A percentile compares a stretch with the other conserved stretches of the same genome.
These are phyloP conservation scores for Eucidaris tribuloides DNA, from an alignment of 35 echinoderm and acorn worm genomes.

Conservation along the genomic window DNA sequence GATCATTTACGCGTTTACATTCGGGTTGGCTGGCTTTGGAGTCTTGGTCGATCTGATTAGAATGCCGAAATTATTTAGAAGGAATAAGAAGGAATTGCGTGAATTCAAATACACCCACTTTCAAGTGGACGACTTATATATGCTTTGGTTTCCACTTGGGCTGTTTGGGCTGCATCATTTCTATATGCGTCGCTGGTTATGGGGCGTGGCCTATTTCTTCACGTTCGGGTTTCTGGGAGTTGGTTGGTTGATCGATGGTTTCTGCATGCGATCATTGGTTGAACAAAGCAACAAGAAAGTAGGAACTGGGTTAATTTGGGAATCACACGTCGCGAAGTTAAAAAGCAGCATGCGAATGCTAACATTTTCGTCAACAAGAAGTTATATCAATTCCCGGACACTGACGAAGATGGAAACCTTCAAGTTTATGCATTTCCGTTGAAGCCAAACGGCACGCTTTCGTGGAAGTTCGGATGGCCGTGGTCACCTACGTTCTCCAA, in stretches of 20 bases:
- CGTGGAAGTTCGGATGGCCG: constrained; percentile 7
- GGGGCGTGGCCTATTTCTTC: constrained; percentile 47
- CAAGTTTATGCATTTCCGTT: constrained; percentile 8
- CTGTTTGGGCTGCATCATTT: constrained; percentile 57
- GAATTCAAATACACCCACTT: not conserved
- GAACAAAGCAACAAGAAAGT: constrained; percentile 10
- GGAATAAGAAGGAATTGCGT: constrained; percentile 14
- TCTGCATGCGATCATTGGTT: constrained; percentile 50
- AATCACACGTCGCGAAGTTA: not conserved
- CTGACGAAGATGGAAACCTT: constrained; percentile 1
- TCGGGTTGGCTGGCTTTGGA: constrained; percentile 46
- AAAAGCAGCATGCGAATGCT: not conserved
- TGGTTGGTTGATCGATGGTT: constrained; percentile 57
- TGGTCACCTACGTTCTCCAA: not conserved
- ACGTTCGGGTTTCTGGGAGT: constrained; percentile 46
- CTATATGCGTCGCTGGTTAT: constrained; percentile 26
- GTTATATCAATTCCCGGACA: not conserved
- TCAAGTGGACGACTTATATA: constrained; percentile 47
- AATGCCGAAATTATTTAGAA: constrained; percentile 36
- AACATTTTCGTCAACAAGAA: constrained; percentile 2
- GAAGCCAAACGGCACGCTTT: not conserved
- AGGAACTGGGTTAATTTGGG: not conserved
- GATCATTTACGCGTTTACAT: constrained; percentile 25
- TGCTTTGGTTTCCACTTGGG: constrained; percentile 51
- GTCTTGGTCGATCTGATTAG: constrained; percentile 45